Conservation (phyloP, 1,140 invertebrate genomes). For the Schlechtendalia chinensis region DNA sequence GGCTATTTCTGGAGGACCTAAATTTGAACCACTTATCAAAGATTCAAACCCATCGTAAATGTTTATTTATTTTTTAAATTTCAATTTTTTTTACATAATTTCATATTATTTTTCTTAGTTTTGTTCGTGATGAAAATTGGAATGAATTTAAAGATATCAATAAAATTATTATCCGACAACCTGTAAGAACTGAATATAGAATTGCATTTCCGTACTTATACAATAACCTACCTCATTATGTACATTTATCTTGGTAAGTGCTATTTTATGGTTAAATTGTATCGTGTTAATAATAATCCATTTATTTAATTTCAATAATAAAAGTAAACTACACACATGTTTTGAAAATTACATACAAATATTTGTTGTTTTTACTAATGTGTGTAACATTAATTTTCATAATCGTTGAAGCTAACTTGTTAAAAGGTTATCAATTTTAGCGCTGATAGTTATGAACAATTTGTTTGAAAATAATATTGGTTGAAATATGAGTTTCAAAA, state of each 20-base stretch:
- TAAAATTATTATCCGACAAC: conserved; percentile 98
- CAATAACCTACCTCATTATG: conserved; percentile 96
- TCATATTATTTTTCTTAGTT: conserved; percentile 49
- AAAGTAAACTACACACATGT: background rate
- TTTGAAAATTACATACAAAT: conserved; percentile 25
- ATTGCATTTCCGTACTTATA: conserved; percentile 99
- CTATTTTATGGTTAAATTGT: background rate
- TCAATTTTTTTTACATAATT: background rate
- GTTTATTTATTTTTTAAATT: background rate
- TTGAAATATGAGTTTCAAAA: too few relatives aligned
- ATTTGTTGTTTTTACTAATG: conserved; percentile 40
- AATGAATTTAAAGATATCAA: conserved; percentile 99
- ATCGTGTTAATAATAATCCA: background rate
- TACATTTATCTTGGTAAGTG: conserved; percentile 88
- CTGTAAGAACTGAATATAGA: conserved; percentile 96
- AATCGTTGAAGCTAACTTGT: conserved; percentile 18
- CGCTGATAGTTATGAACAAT: conserved; percentile 42
- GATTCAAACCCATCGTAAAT: conserved; percentile 86
- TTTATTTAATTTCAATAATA: background rate
- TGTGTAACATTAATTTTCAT: conserved; percentile 28
- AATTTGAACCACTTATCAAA: conserved; percentile 98
- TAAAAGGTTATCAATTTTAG: conserved; percentile 12
- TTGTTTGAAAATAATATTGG: background rate
- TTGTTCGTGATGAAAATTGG: conserved; percentile 95
- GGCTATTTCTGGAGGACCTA: conserved; percentile 99